Evolutionary conservation across 2,888 invertebrate species (phyloP).

Genomic region (Rotaria macrura): DNA sequence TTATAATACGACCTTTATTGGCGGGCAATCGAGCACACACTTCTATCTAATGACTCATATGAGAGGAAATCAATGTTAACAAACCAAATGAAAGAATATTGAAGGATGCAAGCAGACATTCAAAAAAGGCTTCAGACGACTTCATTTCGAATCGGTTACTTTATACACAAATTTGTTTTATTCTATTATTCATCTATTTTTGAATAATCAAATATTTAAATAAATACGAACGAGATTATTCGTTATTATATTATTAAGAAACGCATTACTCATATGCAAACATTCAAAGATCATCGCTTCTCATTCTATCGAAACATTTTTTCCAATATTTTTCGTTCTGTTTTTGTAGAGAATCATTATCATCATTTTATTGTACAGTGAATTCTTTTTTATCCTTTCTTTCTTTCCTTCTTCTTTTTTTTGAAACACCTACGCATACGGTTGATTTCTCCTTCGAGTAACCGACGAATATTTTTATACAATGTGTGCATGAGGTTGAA

Average conservation of each 20-base stretch:
- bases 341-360: neutral
- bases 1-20: neutral
- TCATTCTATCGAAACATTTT: neutral
- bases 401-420: neutral
- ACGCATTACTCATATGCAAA: neutral
- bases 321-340: neutral
- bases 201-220: neutral
- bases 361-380: neutral
- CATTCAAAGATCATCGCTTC: neutral
- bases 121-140: neutral
- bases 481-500: neutral
- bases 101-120: neutral
- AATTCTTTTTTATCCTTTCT: neutral
- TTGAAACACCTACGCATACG: neutral
- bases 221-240: neutral
- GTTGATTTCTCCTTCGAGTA: constrained; percentile 8
- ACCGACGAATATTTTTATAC: neutral
- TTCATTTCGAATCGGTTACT: too few species aligned
- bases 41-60: neutral
- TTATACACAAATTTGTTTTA: too few species aligned
- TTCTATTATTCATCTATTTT: neutral
- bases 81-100: neutral
- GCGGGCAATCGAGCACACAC: neutral
- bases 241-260: neutral
- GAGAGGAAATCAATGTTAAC: neutral